A percentile compares a stretch with the other conserved stretches of the same genome.
Evolutionary conservation across 92 coral and sea anemone species (phyloP).

Genomic region (Palythoa grandiflora): DNA sequence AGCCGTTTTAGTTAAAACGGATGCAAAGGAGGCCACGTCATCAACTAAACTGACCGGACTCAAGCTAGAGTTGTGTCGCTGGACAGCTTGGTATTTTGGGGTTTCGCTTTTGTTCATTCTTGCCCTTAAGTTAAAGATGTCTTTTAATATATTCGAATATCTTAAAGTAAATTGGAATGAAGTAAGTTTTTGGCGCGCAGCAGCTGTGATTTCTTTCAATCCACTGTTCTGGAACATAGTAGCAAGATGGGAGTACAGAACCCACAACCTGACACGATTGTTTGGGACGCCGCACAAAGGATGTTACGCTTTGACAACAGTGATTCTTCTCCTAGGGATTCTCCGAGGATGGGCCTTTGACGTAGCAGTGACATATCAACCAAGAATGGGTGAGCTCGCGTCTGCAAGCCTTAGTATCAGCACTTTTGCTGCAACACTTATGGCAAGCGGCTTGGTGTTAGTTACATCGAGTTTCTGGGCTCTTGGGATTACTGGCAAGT

Average conservation of each 20-base stretch:
- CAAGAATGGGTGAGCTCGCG: neutral
- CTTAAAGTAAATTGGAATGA: neutral
- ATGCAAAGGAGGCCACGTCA: no score
- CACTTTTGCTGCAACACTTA: neutral
- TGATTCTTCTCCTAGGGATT: conserved; percentile 8
- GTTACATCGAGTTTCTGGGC: conserved; percentile 30
- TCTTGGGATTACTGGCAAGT: conserved; percentile 30
- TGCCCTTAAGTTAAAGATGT: neutral
- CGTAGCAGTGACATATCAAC: conserved; percentile 7
- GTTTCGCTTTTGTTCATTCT: neutral
- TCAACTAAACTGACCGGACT: no score
- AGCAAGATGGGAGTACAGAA: conserved; percentile 37
- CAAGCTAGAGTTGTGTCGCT: neutral
- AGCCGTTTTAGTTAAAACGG: no score
- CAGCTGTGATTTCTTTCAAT: conserved; percentile 8
- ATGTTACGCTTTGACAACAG: neutral
- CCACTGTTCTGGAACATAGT: conserved; percentile 37
- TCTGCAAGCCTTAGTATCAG: neutral
- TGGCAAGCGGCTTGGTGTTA: neutral
- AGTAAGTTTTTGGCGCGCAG: neutral
- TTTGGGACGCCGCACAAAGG: conserved; percentile 19
- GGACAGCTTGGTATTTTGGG: neutral
- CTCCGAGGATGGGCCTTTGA: conserved; percentile 1
- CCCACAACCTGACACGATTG: neutral
- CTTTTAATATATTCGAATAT: neutral